Conservation (phyloP, 2,113 vertebrate genomes). For the Myrmecophaga tridactyla region DNA sequence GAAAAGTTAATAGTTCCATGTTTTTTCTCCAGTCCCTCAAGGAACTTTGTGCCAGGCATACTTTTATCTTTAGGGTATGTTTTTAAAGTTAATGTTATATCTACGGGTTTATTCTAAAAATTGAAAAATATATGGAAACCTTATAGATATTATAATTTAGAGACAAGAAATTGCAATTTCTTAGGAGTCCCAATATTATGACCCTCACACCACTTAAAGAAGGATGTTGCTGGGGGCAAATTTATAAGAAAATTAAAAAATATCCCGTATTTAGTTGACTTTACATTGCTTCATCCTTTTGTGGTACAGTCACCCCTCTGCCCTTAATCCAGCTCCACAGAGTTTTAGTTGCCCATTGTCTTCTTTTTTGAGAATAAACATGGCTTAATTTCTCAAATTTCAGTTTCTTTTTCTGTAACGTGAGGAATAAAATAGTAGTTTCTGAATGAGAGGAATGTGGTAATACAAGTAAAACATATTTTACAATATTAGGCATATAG, state of each 20-base stretch:
- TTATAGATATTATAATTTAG: neutral
- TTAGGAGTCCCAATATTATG: neutral
- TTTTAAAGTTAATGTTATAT: neutral
- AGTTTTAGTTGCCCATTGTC: neutral
- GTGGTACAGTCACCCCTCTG: neutral
- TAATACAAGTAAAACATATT: neutral
- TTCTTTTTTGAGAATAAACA: neutral
- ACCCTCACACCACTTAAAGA: neutral
- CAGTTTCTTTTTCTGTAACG: neutral
- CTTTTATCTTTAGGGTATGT: neutral
- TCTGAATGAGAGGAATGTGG: neutral
- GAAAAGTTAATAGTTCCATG: too few relatives aligned
- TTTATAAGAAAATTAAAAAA: neutral
- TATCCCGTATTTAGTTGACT: neutral
- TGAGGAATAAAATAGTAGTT: neutral
- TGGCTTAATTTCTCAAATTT: neutral
- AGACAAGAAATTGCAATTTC: neutral
- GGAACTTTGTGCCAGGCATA: too few relatives aligned
- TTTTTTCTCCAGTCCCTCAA: too few relatives aligned
- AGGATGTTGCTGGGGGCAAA: neutral
- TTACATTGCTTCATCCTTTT: neutral
- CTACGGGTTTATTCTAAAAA: neutral
- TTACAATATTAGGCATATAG: too few relatives aligned
- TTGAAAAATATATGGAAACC: neutral
- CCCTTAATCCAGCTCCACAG: neutral